Evolutionary conservation across 1,140 invertebrate species (phyloP).

Genomic region (Tetramorium parvispinum): DNA sequence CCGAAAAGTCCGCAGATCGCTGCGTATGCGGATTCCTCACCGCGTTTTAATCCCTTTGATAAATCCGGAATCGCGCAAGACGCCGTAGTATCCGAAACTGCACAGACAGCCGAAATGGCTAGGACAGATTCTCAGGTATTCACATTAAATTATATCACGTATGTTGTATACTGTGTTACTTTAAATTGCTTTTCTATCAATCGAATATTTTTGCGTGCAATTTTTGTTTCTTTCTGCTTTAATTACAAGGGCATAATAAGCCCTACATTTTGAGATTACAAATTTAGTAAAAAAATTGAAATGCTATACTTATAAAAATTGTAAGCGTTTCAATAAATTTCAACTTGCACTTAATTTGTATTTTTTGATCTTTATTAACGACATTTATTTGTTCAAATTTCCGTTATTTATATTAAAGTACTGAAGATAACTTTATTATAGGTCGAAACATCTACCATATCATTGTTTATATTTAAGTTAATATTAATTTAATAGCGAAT

Average conservation of each 20-base stretch:
- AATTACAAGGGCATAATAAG: not conserved
- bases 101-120: slow-evolving; percentile 76
- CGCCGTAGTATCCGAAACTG: slow-evolving; percentile 76
- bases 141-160: not conserved
- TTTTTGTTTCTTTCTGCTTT: not conserved
- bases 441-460: too few relatives aligned
- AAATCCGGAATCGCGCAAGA: slow-evolving; percentile 87
- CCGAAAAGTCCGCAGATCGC: slow-evolving; percentile 86
- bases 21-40: slow-evolving; percentile 85
- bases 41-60: slow-evolving; percentile 91
- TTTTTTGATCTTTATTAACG: too few relatives aligned
- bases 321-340: too few relatives aligned
- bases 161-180: not conserved
- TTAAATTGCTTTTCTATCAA: not conserved
- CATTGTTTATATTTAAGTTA: too few relatives aligned
- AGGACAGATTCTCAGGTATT: slow-evolving; percentile 83
- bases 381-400: too few relatives aligned
- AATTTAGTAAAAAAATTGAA: too few relatives aligned
- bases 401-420: too few relatives aligned
- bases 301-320: too few relatives aligned
- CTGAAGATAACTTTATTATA: too few relatives aligned
- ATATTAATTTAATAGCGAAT: too few relatives aligned
- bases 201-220: not conserved
- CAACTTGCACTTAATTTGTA: too few relatives aligned
- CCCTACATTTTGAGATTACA: too few relatives aligned